Percentiles rank a stretch among this genome's conserved stretches.
Conservation (phyloP, 2,797 vertebrate genomes). For the Protosalanx chinensis region DNA sequence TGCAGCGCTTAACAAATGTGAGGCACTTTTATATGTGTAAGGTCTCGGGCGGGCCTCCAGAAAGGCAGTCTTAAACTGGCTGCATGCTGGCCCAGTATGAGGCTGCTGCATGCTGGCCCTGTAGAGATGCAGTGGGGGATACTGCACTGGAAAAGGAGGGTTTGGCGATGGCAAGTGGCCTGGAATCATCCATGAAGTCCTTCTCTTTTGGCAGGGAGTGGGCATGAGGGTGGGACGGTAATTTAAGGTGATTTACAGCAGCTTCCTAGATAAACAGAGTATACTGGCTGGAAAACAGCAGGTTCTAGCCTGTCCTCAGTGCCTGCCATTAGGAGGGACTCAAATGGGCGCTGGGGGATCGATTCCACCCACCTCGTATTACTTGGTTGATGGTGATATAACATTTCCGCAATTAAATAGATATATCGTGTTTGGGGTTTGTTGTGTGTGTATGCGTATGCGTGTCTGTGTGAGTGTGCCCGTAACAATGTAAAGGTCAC, state of each 20-base stretch:
- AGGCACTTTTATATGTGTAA: constrained; percentile 47
- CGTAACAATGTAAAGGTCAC: not conserved
- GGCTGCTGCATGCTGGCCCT: constrained; percentile 8
- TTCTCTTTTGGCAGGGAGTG: constrained; percentile 15
- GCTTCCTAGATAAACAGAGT: constrained; percentile 38
- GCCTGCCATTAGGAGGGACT: constrained; percentile 35
- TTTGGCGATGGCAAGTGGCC: not conserved
- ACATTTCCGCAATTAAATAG: constrained; percentile 32
- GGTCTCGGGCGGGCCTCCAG: constrained; percentile 44
- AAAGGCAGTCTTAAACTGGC: constrained; percentile 32
- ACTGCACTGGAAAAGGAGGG: not conserved
- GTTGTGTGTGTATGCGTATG: not conserved
- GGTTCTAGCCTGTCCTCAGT: constrained; percentile 24
- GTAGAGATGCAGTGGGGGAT: too few species aligned
- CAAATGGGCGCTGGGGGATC: constrained; percentile 39
- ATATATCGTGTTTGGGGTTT: constrained; percentile 4
- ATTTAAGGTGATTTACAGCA: constrained; percentile 38
- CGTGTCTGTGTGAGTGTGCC: constrained; percentile 9
- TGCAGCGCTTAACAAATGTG: constrained; percentile 51
- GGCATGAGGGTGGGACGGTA: constrained; percentile 32
- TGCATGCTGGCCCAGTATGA: constrained; percentile 11
- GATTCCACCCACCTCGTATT: constrained; percentile 41
- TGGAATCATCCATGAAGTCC: not conserved
- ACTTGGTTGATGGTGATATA: constrained; percentile 31
- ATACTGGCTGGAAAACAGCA: constrained; percentile 51